Base-by-base conservation (phyloP, 2,888 invertebrate genomes). In the Hyles lineata region DNA sequence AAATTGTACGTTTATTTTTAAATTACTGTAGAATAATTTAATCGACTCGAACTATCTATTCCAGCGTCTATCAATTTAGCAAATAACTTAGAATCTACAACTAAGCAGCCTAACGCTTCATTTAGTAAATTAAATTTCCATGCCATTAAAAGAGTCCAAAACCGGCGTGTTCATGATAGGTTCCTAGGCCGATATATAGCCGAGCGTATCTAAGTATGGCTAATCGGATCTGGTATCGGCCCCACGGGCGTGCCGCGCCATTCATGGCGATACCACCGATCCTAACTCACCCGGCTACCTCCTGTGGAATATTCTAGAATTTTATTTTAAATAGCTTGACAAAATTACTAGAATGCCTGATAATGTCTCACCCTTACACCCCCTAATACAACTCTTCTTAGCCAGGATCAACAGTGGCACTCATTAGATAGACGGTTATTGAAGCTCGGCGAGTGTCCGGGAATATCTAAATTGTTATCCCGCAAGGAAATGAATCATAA, bases 211-310 rank as follows among this genome's bases (percentile, higher is more conserved):
- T 67, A 67, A 50, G 50, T 67, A 67, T 21, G 67, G 67, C 21
- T 67, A 67, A 67, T 67, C 67, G 43, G 23, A 23, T 60, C 55
- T 55, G 15, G 60, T 67, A 67, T 67, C 67, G 17, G 67, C 17
- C n/a, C 55, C 11, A 8, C 21, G 67, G 60, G 67, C 50, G 67
- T 67, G 67, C 67, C 50, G 23, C 23, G 50, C 67, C 67, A 50
- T 67, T 67, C 67, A 50, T 67, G 67, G 67, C 23, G 67, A 67
- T 67, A 67, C 67, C 67, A 17, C 25, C 25, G 55, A 17, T 17
- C 21, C 21, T 67, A 67, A 43, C 63, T 67, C 43, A 67, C 67
- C 21, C 43, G 11, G 17, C 21, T 67, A n/a, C 4, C 32, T n/a
- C 32, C 19, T 17, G 62, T 29, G 62, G n/a, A 25, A 4, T 25